Conservation (phyloP, 2,888 invertebrate genomes). For the Nineta flava region DNA sequence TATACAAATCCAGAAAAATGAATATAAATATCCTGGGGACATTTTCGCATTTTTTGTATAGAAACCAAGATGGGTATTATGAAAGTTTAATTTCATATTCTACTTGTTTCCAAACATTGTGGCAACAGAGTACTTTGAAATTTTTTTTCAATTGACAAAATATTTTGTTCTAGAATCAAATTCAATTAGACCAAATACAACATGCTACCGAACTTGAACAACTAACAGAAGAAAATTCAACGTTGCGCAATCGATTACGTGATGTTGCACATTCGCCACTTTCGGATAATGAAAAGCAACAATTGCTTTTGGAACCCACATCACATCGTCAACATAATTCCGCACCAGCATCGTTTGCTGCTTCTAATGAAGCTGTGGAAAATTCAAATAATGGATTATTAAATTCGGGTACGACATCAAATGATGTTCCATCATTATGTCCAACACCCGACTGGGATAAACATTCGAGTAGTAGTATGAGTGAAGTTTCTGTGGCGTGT, state of each 20-base stretch:
- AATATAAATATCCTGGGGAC: too few relatives aligned
- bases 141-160: too few relatives aligned
- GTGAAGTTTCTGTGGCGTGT: slow-evolving; percentile 83
- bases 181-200: slow-evolving; percentile 21
- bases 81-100: too few relatives aligned
- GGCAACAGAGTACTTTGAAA: too few relatives aligned
- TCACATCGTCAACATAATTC: slow-evolving; percentile 51
- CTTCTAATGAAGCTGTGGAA: slow-evolving; percentile 21
- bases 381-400: not conserved
- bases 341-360: slow-evolving; percentile 62
- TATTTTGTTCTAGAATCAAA: not conserved
- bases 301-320: slow-evolving; percentile 52
- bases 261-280: slow-evolving; percentile 69
- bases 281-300: slow-evolving; percentile 70
- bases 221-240: slow-evolving; percentile 61
- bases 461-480: slow-evolving; percentile 70
- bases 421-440: slow-evolving; percentile 41
- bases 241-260: slow-evolving; percentile 53
- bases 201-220: slow-evolving; percentile 45
- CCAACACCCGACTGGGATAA: slow-evolving; percentile 83
- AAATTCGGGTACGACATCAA: slow-evolving; percentile 1
- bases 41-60: too few relatives aligned
- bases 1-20: too few relatives aligned
- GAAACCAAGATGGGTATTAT: too few relatives aligned
- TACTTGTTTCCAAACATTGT: too few relatives aligned